phyloP scores from a whole-genome alignment of 2,888 invertebrate species.

The Cosmia trapezina region DNA sequence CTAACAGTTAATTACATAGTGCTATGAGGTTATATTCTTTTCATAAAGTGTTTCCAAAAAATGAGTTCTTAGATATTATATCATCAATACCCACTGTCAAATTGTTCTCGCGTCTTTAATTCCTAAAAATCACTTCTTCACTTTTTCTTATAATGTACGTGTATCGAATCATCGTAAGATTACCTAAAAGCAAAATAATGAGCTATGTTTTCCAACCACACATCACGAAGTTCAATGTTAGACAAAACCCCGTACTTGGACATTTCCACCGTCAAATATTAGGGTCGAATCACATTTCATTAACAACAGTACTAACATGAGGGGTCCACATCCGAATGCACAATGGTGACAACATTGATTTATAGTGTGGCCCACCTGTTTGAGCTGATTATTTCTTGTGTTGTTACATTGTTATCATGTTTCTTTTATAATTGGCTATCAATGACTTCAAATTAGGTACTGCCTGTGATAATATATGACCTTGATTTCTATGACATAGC shows the following conservation, averaged over 20 bases:
- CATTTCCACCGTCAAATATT: not conserved
- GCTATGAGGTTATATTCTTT: not conserved
- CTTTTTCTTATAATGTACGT: too few species aligned
- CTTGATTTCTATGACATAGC: not conserved
- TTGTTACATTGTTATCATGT: conserved; percentile 18
- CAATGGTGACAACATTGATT: conserved; percentile 71
- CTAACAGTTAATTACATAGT: not conserved
- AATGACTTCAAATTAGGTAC: not conserved
- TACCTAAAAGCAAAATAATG: not conserved
- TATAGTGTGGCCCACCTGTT: conserved; percentile 78
- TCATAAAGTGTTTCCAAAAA: not conserved
- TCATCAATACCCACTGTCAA: not conserved
- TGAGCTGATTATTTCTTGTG: conserved; percentile 58
- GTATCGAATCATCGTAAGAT: not conserved
- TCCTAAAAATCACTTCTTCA: not conserved
- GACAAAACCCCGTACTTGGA: not conserved
- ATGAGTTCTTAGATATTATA: not conserved
- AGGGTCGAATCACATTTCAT: conserved; percentile 47
- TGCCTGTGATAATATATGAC: not conserved
- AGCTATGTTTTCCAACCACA: not conserved
- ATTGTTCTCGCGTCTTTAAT: not conserved
- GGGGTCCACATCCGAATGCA: conserved; percentile 50
- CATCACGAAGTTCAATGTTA: not conserved
- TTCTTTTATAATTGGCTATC: conserved; percentile 34
- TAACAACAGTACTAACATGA: conserved; percentile 48